Evolutionary conservation across 2,888 invertebrate species (phyloP).

Genomic region (Andrena flavipes): DNA sequence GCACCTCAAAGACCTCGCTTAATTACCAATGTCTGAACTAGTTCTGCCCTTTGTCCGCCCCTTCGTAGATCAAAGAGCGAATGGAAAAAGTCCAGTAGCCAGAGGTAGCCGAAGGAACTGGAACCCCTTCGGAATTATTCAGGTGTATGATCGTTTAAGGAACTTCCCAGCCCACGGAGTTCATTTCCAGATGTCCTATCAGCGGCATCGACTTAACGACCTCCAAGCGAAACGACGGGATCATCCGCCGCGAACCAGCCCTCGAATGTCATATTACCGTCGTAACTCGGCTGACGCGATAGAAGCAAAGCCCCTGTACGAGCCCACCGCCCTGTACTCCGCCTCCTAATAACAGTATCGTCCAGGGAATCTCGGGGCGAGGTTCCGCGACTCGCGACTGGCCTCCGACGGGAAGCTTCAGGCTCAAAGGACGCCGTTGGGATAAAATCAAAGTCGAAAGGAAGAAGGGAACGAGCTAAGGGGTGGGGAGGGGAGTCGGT

Average conservation of each 20-base stretch:
- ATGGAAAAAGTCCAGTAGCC: neutral
- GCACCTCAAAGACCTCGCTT: constrained; percentile 26
- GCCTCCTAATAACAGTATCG: constrained; percentile 6
- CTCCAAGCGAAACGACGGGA: constrained; percentile 11
- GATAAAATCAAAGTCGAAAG: constrained; percentile 68
- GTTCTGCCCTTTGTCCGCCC: constrained; percentile 30
- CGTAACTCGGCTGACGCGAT: constrained; percentile 4
- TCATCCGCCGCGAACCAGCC: constrained; percentile 3
- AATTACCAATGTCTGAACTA: constrained; percentile 40
- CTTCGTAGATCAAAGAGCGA: constrained; percentile 30
- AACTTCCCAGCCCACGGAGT: constrained; percentile 18
- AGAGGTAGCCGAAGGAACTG: neutral
- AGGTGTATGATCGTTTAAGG: constrained; percentile 43
- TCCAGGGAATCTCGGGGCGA: neutral
- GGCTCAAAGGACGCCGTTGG: constrained; percentile 4
- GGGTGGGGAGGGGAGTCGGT: neutral
- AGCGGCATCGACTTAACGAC: constrained; percentile 42
- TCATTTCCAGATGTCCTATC: constrained; percentile 34
- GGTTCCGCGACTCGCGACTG: constrained; percentile 29
- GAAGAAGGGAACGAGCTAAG: constrained; percentile 45
- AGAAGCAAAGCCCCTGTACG: neutral
- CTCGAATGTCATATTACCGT: neutral
- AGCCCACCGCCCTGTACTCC: neutral
- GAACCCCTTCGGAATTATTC: constrained; percentile 45
- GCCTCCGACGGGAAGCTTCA: constrained; percentile 39